Percentiles rank a stretch among this genome's conserved stretches.
Conservation (phyloP, 2,797 vertebrate species). For the Manis crassicaudata region DNA sequence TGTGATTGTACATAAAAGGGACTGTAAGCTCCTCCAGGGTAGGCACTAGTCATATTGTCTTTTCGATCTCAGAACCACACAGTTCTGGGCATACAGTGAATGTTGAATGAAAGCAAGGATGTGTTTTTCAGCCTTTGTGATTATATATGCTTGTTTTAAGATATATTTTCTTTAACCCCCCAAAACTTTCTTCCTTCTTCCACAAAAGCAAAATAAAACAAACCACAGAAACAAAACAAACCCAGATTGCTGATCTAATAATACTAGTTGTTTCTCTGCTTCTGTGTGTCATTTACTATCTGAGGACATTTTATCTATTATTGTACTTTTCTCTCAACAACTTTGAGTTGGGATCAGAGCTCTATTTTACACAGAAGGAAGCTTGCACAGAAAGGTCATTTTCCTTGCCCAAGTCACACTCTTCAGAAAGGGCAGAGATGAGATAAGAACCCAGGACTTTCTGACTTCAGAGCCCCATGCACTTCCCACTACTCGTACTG, state of each 20-base stretch:
- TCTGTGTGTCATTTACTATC: background rate
- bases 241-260: background rate
- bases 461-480: background rate
- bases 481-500: too few species aligned
- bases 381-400: background rate
- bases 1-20: background rate
- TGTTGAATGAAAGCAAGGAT: background rate
- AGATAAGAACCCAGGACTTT: background rate
- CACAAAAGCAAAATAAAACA: background rate
- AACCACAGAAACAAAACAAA: background rate
- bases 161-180: background rate
- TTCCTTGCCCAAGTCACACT: background rate
- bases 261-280: background rate
- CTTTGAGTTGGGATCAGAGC: background rate
- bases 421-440: background rate
- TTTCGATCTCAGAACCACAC: background rate
- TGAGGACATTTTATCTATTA: background rate
- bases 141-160: background rate
- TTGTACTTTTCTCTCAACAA: background rate
- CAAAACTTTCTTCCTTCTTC: background rate
- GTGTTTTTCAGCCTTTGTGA: background rate
- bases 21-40: background rate
- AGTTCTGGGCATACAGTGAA: background rate
- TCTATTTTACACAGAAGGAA: background rate
- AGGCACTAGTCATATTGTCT: background rate